These are phyloP conservation scores for Thunnus thynnus DNA, from an alignment of 2,113 vertebrate genomes.

Conservation along the genomic window DNA sequence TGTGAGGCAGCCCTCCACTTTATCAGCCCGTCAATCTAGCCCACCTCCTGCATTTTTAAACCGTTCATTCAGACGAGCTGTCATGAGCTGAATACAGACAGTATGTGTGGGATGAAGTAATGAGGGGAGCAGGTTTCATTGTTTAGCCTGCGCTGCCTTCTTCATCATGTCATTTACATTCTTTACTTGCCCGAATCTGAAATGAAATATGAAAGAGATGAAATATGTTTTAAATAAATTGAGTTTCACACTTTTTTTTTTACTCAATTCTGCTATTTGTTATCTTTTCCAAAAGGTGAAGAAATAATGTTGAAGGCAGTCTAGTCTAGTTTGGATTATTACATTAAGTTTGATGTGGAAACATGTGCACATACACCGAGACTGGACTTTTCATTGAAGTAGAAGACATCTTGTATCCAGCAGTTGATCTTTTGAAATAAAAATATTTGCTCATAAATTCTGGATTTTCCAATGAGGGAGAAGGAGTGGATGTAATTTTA, in stretches of 20 bases:
- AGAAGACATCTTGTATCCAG: too few relatives aligned
- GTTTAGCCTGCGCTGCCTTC: neutral
- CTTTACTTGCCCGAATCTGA: neutral
- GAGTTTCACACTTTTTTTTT: too few relatives aligned
- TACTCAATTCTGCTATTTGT: neutral
- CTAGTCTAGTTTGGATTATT: too few relatives aligned
- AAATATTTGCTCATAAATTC: too few relatives aligned
- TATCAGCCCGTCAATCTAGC: conserved; percentile 43
- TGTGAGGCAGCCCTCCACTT: conserved; percentile 25
- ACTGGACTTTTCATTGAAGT: too few relatives aligned
- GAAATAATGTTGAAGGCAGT: neutral
- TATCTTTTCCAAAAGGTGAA: neutral
- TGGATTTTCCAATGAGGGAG: too few relatives aligned
- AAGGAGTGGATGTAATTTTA: too few relatives aligned
- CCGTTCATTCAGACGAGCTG: conserved; percentile 26
- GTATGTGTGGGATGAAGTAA: conserved; percentile 22
- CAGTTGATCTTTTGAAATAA: too few relatives aligned
- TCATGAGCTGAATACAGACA: conserved; percentile 38
- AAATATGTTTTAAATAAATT: neutral
- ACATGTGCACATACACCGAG: too few relatives aligned
- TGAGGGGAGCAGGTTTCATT: conserved; percentile 20
- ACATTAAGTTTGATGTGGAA: too few relatives aligned
- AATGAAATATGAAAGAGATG: neutral
- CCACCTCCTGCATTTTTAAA: conserved; percentile 68
- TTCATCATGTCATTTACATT: neutral